Base-by-base conservation (phyloP, 2,888 invertebrate species). In the Cosmopolites sordidus region DNA sequence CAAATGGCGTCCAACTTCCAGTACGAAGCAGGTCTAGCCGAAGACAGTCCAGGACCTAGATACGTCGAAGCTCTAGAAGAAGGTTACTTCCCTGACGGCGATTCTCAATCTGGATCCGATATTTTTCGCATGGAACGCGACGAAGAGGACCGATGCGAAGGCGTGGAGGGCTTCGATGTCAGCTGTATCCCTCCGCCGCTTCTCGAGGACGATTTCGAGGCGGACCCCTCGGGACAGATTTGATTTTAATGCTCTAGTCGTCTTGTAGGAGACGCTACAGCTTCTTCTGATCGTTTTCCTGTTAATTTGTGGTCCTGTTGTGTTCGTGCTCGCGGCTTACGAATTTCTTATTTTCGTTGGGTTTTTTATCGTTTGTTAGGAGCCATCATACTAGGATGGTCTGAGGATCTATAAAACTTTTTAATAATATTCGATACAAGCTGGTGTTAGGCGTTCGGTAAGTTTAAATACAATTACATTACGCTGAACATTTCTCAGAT, bases 171-270 rank as follows among this genome's bases (percentile, higher is more conserved):
- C 67, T 84, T 88, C 67, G 87, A 88, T 66, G 83, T 88, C 15
- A 81, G 85, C 29, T 84, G 82, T 17, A 80, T 88, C 64, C 89
- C 88, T n/a, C 88, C 88, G 48, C 88, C 88, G 48, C 76, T 87
- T 59, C 80, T 88, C 65, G 81, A 83, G 48, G 87, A 89, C 63
- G 85, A 86, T 66, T 87, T 88, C 67, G 84, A 83, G 63, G 80
- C 82, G 60, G 73, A 71, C 48, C 65, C 64, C 48, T 62, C 63
- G 38, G 66, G 62, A 60, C 70, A 72, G 54, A 71, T 73, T 71
- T 73, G 73, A 73, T 72, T 73, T 70, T 72, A 73, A 71, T 66
- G 64, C 40, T 48, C 5, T 62, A 17, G 56, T 60, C 54, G 58
- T 62, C 48, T 60, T 62, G 52, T 64, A 63, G 63, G 61, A 58